phyloP scores from a whole-genome alignment of 2,113 vertebrate species.

The Oxygymnocypris stewartii region DNA sequence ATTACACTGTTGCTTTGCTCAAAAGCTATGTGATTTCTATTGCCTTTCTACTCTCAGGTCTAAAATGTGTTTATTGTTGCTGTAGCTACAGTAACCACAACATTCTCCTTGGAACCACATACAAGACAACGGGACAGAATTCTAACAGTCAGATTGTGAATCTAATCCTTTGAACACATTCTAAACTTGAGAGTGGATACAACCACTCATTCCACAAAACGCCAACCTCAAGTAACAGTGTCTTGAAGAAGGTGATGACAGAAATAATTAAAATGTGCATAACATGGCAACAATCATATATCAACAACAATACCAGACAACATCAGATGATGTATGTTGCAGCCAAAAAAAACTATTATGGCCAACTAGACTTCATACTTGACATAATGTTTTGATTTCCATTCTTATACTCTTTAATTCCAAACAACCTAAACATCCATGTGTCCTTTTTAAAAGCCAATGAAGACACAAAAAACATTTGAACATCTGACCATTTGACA shows the following conservation, averaged over 20 bases:
- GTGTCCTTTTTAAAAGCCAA: background rate
- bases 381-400: background rate
- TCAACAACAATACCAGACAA: no score
- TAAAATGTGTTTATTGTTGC: background rate
- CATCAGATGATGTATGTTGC: background rate
- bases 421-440: background rate
- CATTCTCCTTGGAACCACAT: background rate
- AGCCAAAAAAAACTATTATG: background rate
- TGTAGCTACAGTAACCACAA: background rate
- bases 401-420: background rate
- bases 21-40: background rate
- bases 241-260: background rate
- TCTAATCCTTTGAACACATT: background rate
- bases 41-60: background rate
- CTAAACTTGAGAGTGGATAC: background rate
- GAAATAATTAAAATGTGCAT: background rate
- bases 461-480: background rate
- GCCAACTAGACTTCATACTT: background rate
- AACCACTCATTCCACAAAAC: background rate
- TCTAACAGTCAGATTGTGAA: background rate
- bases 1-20: slow-evolving; percentile 38
- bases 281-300: background rate
- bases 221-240: background rate
- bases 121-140: background rate
- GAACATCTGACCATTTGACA: background rate